These are phyloP conservation scores for Dolomedes plantarius DNA, from an alignment of 2,888 invertebrate species.

Conservation along the genomic window DNA sequence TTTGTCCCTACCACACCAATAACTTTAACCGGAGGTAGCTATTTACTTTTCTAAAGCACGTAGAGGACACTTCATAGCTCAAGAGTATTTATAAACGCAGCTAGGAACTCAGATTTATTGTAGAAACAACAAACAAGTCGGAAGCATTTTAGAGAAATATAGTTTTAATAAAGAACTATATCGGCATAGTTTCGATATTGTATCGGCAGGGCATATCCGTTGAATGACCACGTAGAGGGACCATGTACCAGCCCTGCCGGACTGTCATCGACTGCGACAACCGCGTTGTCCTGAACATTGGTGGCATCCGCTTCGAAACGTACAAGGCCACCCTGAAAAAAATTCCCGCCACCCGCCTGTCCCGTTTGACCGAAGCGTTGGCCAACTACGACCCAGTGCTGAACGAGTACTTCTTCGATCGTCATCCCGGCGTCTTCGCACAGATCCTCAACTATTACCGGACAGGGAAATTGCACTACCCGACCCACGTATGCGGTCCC, in stretches of 20 bases:
- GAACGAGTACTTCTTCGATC: slow-evolving; percentile 91
- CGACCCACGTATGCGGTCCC: slow-evolving; percentile 80
- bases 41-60: too few relatives aligned
- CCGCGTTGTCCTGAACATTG: slow-evolving; percentile 94
- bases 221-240: too few relatives aligned
- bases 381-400: slow-evolving; percentile 92
- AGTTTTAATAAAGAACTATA: too few relatives aligned
- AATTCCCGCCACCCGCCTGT: slow-evolving; percentile 90
- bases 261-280: slow-evolving; percentile 86
- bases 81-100: too few relatives aligned
- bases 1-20: too few relatives aligned
- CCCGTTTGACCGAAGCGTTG: slow-evolving; percentile 87
- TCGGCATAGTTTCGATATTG: too few relatives aligned
- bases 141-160: too few relatives aligned
- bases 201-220: too few relatives aligned
- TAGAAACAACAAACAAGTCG: too few relatives aligned
- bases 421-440: slow-evolving; percentile 92
- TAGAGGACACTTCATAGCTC: too few relatives aligned
- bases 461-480: slow-evolving; percentile 80
- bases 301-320: slow-evolving; percentile 90
- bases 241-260: slow-evolving; percentile 40
- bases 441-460: slow-evolving; percentile 91
- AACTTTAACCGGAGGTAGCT: too few relatives aligned
- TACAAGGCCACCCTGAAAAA: slow-evolving; percentile 90
- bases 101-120: too few relatives aligned